These are phyloP conservation scores for Syngnathus rostellatus DNA, from an alignment of 2,797 vertebrate species.

Conservation along the genomic window DNA sequence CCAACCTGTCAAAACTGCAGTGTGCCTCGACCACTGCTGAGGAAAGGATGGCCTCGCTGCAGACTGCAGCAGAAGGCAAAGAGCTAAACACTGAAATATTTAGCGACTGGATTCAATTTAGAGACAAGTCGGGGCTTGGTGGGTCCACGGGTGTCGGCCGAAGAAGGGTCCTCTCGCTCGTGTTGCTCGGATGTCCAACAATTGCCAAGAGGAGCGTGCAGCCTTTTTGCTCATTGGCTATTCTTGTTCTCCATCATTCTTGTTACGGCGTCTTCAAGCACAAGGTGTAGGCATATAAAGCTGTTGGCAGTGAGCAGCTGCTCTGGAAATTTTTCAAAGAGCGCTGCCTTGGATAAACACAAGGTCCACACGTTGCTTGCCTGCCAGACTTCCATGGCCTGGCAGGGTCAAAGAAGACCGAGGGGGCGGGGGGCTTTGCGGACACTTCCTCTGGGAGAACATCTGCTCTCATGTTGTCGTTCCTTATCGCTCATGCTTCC, in stretches of 20 bases:
- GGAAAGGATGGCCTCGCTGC: slow-evolving; percentile 49
- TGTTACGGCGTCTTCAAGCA: slow-evolving; percentile 33
- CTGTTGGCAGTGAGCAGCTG: slow-evolving; percentile 52
- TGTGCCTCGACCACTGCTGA: slow-evolving; percentile 52
- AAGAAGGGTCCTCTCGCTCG: slow-evolving; percentile 50
- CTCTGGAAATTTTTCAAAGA: slow-evolving; percentile 35
- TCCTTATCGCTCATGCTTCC: slow-evolving; percentile 34
- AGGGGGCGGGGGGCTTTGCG: slow-evolving; percentile 13
- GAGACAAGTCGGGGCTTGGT: slow-evolving; percentile 18
- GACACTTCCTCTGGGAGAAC: slow-evolving; percentile 38
- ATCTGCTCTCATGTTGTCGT: slow-evolving; percentile 43
- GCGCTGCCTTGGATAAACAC: slow-evolving; percentile 38
- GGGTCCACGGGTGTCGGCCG: slow-evolving; percentile 17
- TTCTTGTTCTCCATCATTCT: slow-evolving; percentile 22
- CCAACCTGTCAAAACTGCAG: slow-evolving; percentile 62
- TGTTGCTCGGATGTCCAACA: slow-evolving; percentile 32
- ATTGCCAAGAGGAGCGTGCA: slow-evolving; percentile 14
- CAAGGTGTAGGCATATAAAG: slow-evolving; percentile 20
- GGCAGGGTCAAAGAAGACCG: slow-evolving; percentile 26
- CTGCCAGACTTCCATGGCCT: slow-evolving; percentile 36
- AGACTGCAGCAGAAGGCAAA: slow-evolving; percentile 57
- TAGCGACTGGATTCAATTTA: slow-evolving; percentile 59
- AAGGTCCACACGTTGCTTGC: slow-evolving; percentile 26
- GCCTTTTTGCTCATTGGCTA: slow-evolving; percentile 7
- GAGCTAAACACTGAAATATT: slow-evolving; percentile 71